Evolutionary conservation across 2,113 vertebrate species (phyloP).

Genomic region (Leptocoma aspasia): DNA sequence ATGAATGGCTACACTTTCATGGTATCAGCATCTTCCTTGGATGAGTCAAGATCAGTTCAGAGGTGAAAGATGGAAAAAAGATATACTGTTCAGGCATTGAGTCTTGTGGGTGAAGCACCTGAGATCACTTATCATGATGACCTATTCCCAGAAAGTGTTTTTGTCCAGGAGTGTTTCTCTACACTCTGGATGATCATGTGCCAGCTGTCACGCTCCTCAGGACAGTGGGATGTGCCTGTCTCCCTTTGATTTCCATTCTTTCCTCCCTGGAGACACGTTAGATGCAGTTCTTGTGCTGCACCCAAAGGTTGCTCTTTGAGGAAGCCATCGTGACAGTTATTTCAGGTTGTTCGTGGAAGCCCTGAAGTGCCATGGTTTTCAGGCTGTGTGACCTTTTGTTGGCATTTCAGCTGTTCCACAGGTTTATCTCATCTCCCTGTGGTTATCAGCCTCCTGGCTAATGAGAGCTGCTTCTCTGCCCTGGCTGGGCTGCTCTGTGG

Average conservation of each 20-base stretch:
- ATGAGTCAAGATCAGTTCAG: background rate
- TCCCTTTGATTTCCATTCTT: background rate
- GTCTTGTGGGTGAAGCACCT: background rate
- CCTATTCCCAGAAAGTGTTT: background rate
- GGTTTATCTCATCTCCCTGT: background rate
- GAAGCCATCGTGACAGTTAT: background rate
- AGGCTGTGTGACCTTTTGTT: background rate
- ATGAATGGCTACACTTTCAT: background rate
- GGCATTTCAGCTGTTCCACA: background rate
- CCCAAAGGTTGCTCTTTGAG: background rate
- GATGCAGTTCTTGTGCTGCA: background rate
- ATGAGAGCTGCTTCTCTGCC: background rate
- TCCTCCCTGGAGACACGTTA: background rate
- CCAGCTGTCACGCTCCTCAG: background rate
- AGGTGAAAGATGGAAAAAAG: background rate
- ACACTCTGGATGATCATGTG: background rate
- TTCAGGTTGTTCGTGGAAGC: background rate
- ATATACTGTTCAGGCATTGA: background rate
- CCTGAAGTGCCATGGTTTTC: background rate
- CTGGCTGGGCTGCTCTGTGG: background rate
- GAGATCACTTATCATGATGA: background rate
- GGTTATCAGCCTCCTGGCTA: background rate
- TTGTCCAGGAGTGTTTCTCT: background rate
- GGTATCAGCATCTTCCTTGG: background rate
- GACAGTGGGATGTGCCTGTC: fast-evolving